Evolutionary conservation across 2,113 vertebrate species (phyloP), one percentile per base, ranked within the genome.

Genomic region (Chionodraco myersi): DNA sequence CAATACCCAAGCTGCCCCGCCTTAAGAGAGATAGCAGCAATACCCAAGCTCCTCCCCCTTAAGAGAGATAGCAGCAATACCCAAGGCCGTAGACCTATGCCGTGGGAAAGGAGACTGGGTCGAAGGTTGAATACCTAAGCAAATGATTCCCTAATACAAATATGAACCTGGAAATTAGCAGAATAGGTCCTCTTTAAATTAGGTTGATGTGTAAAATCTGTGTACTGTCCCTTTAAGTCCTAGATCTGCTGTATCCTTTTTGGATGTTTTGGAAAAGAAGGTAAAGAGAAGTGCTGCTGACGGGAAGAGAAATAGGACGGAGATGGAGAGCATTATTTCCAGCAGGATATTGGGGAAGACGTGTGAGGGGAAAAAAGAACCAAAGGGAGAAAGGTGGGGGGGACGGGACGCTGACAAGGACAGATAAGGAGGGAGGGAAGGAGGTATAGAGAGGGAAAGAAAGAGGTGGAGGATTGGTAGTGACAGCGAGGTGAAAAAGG

Each of bases 401-500:
- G 47, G 21, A n/a, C n/a, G 21, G 26, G 45, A 57, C 5, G 52
- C 56, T 76, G 78, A 85, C 65, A 80, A 41, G 71, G 45, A 72
- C 58, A 74, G 72, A 80, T 71, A 82, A 60, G 77, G 63, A 53
- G 60, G 44, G 49, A 72, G 73, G 65, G 52, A n/a, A 58, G 7
- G 5, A 7, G n/a, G 51, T 48, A 12, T 9, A 60, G 10, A 21
- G 54, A 64, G 54, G n/a, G 66, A 75, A 75, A 63, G 57, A 77
- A 88, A 80, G 77, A 86, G 78, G 65, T 60, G 63, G 59, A 79
- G 47, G 71, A 89, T 88, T 82, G 77, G 81, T 74, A 62, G 36
- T 86, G 89, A 88, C 84, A 84, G 82, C 21, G 13, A 75, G 79
- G 77, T 92, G 89, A 87, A 86, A 77, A 72, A 70, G 83, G 76